These are phyloP conservation scores for Poecilobothrus nobilitatus DNA, from an alignment of 2,888 invertebrate genomes.

Conservation along the genomic window DNA sequence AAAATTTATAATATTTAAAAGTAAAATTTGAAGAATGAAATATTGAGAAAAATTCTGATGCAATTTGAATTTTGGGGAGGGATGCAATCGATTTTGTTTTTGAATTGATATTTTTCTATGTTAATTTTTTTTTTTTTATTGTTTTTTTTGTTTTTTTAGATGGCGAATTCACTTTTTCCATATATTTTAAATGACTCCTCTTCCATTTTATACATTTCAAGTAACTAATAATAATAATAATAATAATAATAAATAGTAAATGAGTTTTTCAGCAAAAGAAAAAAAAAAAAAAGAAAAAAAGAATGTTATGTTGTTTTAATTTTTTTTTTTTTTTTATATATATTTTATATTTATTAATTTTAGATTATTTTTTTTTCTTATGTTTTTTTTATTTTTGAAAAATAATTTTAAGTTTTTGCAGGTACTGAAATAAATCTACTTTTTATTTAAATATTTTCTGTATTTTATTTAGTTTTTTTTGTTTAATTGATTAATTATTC, in stretches of 20 bases:
- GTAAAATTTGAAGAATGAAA: no score
- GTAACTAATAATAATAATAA: slow-evolving; percentile 54
- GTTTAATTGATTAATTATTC: no score
- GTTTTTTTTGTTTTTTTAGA: slow-evolving; percentile 52
- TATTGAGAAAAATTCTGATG: not conserved
- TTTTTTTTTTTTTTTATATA: slow-evolving; percentile 10
- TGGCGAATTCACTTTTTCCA: slow-evolving; percentile 83
- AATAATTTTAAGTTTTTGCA: not conserved
- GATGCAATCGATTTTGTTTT: not conserved
- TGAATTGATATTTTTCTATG: no score
- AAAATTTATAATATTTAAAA: no score
- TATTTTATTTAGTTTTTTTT: no score
- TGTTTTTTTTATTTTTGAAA: no score
- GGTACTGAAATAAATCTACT: no score
- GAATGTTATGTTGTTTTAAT: slow-evolving; percentile 22
- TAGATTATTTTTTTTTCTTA: no score
- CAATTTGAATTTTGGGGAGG: not conserved
- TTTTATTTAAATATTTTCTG: no score
- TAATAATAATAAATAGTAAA: slow-evolving; percentile 17
- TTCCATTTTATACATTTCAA: slow-evolving; percentile 91
- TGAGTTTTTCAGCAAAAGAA: slow-evolving; percentile 21
- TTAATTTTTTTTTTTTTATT: slow-evolving; percentile 7
- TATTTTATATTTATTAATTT: not conserved
- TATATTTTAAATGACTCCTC: slow-evolving; percentile 83
- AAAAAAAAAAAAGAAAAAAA: slow-evolving; percentile 28